A percentile compares a stretch with the other conserved stretches of the same genome.
Conservation (phyloP, 2,888 invertebrate species). For the Calliphora vomitoria region DNA sequence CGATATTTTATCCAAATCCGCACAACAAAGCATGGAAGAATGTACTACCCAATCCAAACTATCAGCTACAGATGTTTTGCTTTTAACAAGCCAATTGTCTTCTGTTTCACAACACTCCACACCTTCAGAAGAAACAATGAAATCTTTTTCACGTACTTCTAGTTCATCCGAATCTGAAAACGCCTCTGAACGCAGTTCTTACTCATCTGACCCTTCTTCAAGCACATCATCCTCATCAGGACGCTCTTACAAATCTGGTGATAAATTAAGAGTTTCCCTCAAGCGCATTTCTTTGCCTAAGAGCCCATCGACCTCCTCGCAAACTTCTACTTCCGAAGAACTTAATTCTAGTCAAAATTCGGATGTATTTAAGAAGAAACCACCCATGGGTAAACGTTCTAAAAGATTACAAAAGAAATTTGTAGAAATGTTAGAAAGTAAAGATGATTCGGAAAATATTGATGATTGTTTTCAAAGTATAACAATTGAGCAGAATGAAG, state of each 20-base stretch:
- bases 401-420: slow-evolving; percentile 64
- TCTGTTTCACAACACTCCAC: background rate
- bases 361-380: slow-evolving; percentile 35
- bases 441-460: slow-evolving; percentile 12
- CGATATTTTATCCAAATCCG: background rate
- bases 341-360: slow-evolving; percentile 2
- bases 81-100: background rate
- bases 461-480: slow-evolving; percentile 2
- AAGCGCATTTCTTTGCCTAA: slow-evolving; percentile 76
- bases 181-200: slow-evolving; percentile 71
- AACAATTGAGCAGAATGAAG: slow-evolving; percentile 13
- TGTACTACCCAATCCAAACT: background rate
- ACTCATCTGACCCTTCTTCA: slow-evolving; percentile 49
- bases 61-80: background rate
- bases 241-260: slow-evolving; percentile 69
- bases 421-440: background rate
- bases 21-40: background rate
- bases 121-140: slow-evolving; percentile 12
- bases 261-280: slow-evolving; percentile 76
- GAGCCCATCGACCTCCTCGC: slow-evolving; percentile 56
- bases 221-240: slow-evolving; percentile 38
- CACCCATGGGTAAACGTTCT: slow-evolving; percentile 63
- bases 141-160: slow-evolving; percentile 27
- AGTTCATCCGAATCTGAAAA: slow-evolving; percentile 77
- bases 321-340: slow-evolving; percentile 59